These are phyloP conservation scores for Drosophila mayri DNA, from an alignment of 1,140 invertebrate genomes.

Conservation along the genomic window DNA sequence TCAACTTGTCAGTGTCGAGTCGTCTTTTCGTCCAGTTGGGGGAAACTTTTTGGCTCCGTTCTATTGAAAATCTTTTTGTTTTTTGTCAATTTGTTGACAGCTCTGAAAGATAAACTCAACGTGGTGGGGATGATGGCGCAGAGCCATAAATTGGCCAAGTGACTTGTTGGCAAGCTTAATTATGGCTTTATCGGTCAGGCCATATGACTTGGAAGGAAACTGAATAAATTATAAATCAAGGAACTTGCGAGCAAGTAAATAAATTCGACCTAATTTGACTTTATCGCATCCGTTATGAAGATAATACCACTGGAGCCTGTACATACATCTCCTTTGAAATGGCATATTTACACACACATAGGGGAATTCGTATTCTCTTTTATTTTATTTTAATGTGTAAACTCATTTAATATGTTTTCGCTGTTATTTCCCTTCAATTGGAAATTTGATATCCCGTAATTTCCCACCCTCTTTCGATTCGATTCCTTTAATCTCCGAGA, in stretches of 20 bases:
- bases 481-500: slow-evolving; percentile 39
- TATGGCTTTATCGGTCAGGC: slow-evolving; percentile 33
- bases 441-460: slow-evolving; percentile 29
- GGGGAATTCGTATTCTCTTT: not conserved
- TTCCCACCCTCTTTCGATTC: not conserved
- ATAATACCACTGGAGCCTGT: not conserved
- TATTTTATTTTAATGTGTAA: slow-evolving; percentile 12
- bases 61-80: slow-evolving; percentile 30
- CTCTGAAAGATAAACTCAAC: slow-evolving; percentile 24
- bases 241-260: slow-evolving; percentile 17
- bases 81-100: slow-evolving; percentile 49
- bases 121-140: slow-evolving; percentile 6
- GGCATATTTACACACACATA: not conserved
- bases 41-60: slow-evolving; percentile 17
- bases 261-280: slow-evolving; percentile 8
- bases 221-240: slow-evolving; percentile 44
- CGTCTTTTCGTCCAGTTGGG: slow-evolving; percentile 10
- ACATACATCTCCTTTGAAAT: slow-evolving; percentile 16
- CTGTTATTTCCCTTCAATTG: slow-evolving; percentile 19
- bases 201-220: slow-evolving; percentile 39
- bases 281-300: not conserved
- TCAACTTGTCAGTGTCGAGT: slow-evolving; percentile 35
- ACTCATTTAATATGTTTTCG: slow-evolving; percentile 9
- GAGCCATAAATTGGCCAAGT: slow-evolving; percentile 50
- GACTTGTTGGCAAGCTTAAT: slow-evolving; percentile 34